Conservation (phyloP, 1,140 invertebrate species). For the Drosophila carrolli region DNA sequence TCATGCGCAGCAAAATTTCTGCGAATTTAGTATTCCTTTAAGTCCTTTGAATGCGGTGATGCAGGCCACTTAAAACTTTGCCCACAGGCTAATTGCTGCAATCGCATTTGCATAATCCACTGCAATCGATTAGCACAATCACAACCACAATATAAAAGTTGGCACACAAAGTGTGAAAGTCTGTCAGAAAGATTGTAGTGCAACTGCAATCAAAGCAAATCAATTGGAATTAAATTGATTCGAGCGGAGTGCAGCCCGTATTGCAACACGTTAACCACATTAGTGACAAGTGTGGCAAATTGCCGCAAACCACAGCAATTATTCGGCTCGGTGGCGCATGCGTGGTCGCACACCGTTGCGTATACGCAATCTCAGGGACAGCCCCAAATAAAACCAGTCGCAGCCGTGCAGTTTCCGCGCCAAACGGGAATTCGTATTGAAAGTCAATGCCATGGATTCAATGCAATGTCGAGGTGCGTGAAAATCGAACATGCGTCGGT, state of each 20-base stretch:
- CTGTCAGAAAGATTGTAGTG: slow-evolving; percentile 41
- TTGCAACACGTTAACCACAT: slow-evolving; percentile 56
- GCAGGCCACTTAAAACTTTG: slow-evolving; percentile 14
- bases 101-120: slow-evolving; percentile 62
- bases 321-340: slow-evolving; percentile 42
- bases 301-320: slow-evolving; percentile 25
- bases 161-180: slow-evolving; percentile 57
- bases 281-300: slow-evolving; percentile 64
- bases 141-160: slow-evolving; percentile 48
- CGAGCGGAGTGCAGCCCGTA: slow-evolving; percentile 22
- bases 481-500: slow-evolving; percentile 21
- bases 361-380: slow-evolving; percentile 64
- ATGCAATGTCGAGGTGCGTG: slow-evolving; percentile 38
- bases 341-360: slow-evolving; percentile 50
- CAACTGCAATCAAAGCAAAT: slow-evolving; percentile 42
- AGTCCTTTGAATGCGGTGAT: neutral
- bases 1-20: slow-evolving; percentile 11
- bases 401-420: slow-evolving; percentile 38
- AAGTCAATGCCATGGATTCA: slow-evolving; percentile 44
- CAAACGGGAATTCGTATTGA: slow-evolving; percentile 34
- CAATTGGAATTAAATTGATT: slow-evolving; percentile 61
- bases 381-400: slow-evolving; percentile 60
- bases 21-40: neutral
- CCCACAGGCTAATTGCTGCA: slow-evolving; percentile 34
- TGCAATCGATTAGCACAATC: slow-evolving; percentile 54